These are phyloP conservation scores for Macrophya annulata DNA, from an alignment of 2,888 invertebrate species.

Conservation along the genomic window DNA sequence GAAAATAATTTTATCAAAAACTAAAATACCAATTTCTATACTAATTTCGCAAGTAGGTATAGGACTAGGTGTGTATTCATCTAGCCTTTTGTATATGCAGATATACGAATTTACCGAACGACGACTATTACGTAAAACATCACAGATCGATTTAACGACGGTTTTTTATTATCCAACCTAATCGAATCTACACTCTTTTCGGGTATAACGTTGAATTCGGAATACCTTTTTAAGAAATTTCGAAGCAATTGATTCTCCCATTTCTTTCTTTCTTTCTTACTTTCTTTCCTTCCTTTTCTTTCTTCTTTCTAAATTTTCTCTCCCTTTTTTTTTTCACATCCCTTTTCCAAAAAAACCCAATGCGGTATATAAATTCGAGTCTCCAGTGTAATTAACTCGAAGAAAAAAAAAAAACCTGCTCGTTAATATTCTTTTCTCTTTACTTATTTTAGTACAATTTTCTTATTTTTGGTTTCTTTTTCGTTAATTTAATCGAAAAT, in stretches of 20 bases:
- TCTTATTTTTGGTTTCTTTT: too few relatives aligned
- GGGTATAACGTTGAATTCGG: constrained; percentile 29
- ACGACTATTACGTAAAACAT: constrained; percentile 37
- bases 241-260: constrained; percentile 27
- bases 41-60: too few relatives aligned
- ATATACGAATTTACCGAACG: constrained; percentile 18
- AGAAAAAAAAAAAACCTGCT: too few relatives aligned
- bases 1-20: too few relatives aligned
- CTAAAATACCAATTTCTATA: too few relatives aligned
- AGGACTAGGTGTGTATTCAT: too few relatives aligned
- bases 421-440: too few relatives aligned
- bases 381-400: too few relatives aligned
- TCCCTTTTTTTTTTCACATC: background rate
- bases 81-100: background rate
- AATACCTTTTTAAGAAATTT: constrained; percentile 43
- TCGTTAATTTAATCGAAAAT: background rate
- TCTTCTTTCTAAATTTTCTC: background rate
- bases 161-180: constrained; percentile 14
- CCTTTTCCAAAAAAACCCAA: background rate
- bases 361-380: too few relatives aligned
- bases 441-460: too few relatives aligned
- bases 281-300: background rate
- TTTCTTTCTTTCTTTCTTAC: background rate
- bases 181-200: constrained; percentile 26
- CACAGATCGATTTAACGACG: constrained; percentile 31